Conservation (phyloP, 2,797 vertebrate genomes). For the Pseudotriccus pelzelni region DNA sequence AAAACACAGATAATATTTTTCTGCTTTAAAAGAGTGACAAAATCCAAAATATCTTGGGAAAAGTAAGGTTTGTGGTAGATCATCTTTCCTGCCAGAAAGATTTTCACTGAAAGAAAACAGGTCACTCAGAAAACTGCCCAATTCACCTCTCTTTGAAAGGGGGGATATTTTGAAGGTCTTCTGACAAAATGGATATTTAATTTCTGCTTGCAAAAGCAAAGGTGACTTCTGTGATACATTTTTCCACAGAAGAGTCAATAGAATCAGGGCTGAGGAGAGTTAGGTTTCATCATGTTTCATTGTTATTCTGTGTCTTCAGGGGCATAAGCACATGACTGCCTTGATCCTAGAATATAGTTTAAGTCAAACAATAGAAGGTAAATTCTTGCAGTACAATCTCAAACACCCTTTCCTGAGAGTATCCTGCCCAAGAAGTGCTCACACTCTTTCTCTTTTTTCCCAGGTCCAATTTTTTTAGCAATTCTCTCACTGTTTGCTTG, state of each 20-base stretch:
- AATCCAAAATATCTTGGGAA: background rate
- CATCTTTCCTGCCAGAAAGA: background rate
- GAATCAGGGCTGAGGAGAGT: background rate
- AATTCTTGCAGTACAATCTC: background rate
- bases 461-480: background rate
- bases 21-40: background rate
- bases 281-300: background rate
- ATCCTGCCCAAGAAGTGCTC: background rate
- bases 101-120: background rate
- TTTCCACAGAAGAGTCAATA: background rate
- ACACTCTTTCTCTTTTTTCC: background rate
- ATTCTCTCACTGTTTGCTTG: constrained; percentile 6
- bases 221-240: background rate
- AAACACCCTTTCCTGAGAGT: background rate
- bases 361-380: background rate
- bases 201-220: background rate
- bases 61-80: background rate
- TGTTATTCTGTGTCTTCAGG: background rate
- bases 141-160: background rate
- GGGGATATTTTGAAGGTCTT: background rate
- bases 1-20: background rate
- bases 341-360: background rate
- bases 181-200: background rate
- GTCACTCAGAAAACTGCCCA: background rate
- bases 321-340: background rate